A percentile compares a stretch with the other conserved stretches of the same genome.
Conservation (phyloP, 2,113 vertebrate species). For the Anhinga rufa region DNA sequence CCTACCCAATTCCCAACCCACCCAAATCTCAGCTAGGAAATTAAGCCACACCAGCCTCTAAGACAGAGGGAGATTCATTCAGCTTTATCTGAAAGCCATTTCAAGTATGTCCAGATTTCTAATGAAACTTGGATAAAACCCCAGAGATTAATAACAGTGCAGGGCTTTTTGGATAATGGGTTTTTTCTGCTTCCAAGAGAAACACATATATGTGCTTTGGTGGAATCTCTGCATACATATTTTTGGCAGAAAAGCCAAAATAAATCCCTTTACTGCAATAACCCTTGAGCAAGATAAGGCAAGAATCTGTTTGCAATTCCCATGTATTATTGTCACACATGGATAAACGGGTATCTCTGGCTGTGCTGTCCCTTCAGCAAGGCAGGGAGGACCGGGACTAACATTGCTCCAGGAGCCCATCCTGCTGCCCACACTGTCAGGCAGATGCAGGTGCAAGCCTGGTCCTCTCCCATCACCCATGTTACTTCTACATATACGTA, state of each 20-base stretch:
- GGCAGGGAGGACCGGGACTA: not conserved
- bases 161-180: constrained; percentile 23
- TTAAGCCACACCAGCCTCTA: constrained; percentile 40
- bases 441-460: not conserved
- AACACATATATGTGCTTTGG: constrained; percentile 18
- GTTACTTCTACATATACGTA: not conserved
- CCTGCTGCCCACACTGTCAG: not conserved
- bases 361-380: not conserved
- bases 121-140: constrained; percentile 59
- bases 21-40: constrained; percentile 47
- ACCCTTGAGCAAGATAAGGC: constrained; percentile 14
- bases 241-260: constrained; percentile 28
- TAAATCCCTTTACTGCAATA: constrained; percentile 39
- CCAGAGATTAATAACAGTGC: constrained; percentile 56
- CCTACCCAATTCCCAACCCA: not conserved
- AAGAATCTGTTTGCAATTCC: constrained; percentile 19
- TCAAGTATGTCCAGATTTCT: constrained; percentile 59
- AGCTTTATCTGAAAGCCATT: constrained; percentile 59
- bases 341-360: not conserved
- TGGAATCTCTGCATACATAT: constrained; percentile 25
- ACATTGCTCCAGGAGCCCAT: not conserved
- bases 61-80: constrained; percentile 48
- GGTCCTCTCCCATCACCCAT: not conserved
- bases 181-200: constrained; percentile 59
- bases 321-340: not conserved